Conservation (phyloP, 2,888 invertebrate species). For the Ethmia dodecea region DNA sequence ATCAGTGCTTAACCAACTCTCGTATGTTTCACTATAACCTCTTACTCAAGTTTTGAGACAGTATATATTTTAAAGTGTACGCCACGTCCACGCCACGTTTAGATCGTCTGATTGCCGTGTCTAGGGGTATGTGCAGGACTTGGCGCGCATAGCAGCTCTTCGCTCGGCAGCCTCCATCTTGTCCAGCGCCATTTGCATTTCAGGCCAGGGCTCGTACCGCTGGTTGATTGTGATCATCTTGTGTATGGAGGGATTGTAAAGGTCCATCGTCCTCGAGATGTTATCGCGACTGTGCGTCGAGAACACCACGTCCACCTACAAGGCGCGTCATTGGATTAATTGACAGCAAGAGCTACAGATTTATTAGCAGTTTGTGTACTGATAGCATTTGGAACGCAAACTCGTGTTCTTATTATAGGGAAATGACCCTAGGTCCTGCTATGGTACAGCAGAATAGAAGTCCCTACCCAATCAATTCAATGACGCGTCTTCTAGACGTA, state of each 20-base stretch:
- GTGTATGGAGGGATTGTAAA: slow-evolving; percentile 47
- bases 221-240: slow-evolving; percentile 53
- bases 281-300: slow-evolving; percentile 32
- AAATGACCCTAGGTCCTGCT: too few relatives aligned
- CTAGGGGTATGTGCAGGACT: slow-evolving; percentile 27
- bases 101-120: too few relatives aligned
- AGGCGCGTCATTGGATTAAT: slow-evolving; percentile 5
- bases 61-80: too few relatives aligned
- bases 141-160: slow-evolving; percentile 27
- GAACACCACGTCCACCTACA: slow-evolving; percentile 55
- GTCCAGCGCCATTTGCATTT: slow-evolving; percentile 51
- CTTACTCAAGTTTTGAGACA: too few relatives aligned
- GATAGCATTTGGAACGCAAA: too few relatives aligned
- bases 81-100: too few relatives aligned
- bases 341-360: neutral
- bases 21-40: too few relatives aligned
- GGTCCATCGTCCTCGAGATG: slow-evolving; percentile 60
- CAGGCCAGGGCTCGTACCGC: slow-evolving; percentile 58
- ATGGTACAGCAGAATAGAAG: too few relatives aligned
- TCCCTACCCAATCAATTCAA: too few relatives aligned
- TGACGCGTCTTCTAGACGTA: too few relatives aligned
- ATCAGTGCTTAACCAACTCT: too few relatives aligned
- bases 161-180: slow-evolving; percentile 51
- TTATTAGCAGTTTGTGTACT: neutral
- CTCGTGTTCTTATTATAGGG: too few relatives aligned